phyloP scores from a whole-genome alignment of 1,140 invertebrate species.

The Eurytemora carolleeae region DNA sequence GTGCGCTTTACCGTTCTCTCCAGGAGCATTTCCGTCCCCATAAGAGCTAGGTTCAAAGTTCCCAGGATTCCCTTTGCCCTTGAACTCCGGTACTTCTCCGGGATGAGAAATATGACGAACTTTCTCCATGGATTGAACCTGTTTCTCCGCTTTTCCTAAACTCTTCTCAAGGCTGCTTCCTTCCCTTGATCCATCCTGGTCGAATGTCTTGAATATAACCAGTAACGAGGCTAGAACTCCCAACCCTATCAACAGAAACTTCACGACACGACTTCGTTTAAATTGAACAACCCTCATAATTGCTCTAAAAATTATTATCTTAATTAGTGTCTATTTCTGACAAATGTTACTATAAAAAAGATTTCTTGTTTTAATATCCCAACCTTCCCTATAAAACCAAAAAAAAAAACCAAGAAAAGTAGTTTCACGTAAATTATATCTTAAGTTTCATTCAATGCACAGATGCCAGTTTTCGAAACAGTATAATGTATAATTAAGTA shows the following conservation, averaged over 20 bases:
- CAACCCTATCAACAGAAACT: slow-evolving; percentile 9
- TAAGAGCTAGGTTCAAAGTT: slow-evolving; percentile 31
- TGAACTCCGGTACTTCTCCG: slow-evolving; percentile 12
- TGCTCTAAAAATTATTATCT: too few species aligned
- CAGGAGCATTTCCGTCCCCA: slow-evolving; percentile 40
- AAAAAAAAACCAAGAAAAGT: too few species aligned
- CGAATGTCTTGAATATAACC: slow-evolving; percentile 4
- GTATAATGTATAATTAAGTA: too few species aligned
- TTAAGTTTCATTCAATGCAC: too few species aligned
- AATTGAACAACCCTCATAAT: slow-evolving; percentile 18
- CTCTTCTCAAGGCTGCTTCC: neutral
- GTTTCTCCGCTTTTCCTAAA: neutral
- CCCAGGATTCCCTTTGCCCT: slow-evolving; percentile 24
- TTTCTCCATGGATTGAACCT: neutral
- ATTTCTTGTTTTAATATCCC: too few species aligned
- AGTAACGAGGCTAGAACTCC: neutral
- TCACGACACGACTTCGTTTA: slow-evolving; percentile 15
- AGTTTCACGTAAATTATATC: too few species aligned
- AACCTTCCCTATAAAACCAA: too few species aligned
- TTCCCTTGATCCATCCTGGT: neutral
- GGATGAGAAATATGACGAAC: slow-evolving; percentile 2
- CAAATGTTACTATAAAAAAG: too few species aligned
- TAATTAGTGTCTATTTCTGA: too few species aligned
- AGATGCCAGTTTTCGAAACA: too few species aligned
- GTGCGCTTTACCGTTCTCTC: slow-evolving; percentile 59